Evolutionary conservation across 2,113 vertebrate genomes (phyloP), one percentile per base, ranked within the genome.

Genomic region (Dunckerocampus dactyliophorus): DNA sequence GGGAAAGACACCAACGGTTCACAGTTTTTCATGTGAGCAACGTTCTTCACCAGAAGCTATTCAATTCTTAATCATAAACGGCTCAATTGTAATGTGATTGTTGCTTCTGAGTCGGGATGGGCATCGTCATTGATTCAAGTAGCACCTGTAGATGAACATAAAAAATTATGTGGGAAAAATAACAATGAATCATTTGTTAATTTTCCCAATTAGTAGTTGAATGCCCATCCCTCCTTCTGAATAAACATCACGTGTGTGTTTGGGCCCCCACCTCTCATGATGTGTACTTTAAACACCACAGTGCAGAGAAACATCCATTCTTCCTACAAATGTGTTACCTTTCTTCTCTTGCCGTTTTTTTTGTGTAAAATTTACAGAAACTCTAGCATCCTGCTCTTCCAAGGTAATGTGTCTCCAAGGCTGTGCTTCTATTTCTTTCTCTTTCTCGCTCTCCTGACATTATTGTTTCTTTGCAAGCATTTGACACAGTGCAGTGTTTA

Each of bases 341-440:
- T 95, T 95, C 94, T 94, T 98, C 95, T 98, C 94, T 95, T 98
- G 95, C 95, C 94, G 80, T 98, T 98, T 97, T 98, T 54, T 56
- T 56, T 98, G 94, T 98, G 96, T 96, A 97, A 98, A 95, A 98
- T 98, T 98, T 98, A 91, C 96, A 98, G 96, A 98, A 95, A 95
- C 93, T 94, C 94, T 98, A 97, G 93, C 95, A 94, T 90, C 95
- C 92, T 95, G 94, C 94, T 90, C 93, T 93, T 92, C 93, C 93
- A 98, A 98, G 96, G 96, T 98, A 98, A 98, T 93, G 94, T 98
- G 91, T 96, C 90, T 96, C 92, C 95, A 94, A 95, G 95, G 95
- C 93, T 96, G 94, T 95, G 91, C 78, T 85, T 87, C 77, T 87
- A 77, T 84, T 76, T 83, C 67, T 85, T 11, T 34, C 16, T 19